Evolutionary conservation across 1,140 invertebrate species (phyloP).

Genomic region (Ceratoteleas bidentatus): DNA sequence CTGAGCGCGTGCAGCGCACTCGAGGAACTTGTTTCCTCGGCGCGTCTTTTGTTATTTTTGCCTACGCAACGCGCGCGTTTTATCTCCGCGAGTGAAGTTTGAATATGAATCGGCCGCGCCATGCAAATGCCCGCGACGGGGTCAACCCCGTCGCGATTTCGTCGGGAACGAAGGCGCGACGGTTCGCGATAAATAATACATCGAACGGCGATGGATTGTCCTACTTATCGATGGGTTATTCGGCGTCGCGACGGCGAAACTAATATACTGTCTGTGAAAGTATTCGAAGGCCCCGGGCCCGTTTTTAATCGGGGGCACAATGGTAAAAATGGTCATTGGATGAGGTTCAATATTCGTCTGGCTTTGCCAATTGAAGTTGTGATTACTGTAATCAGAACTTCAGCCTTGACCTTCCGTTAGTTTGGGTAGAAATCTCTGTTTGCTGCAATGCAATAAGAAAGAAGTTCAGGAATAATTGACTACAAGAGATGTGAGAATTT

Average conservation of each 20-base stretch:
- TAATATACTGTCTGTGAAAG: conserved; percentile 28
- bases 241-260: background rate
- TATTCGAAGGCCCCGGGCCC: background rate
- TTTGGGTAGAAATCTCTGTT: no score
- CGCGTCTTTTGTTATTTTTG: conserved; percentile 42
- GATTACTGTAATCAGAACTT: no score
- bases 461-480: no score
- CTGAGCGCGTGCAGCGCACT: conserved; percentile 35
- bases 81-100: conserved; percentile 40
- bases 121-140: conserved; percentile 13
- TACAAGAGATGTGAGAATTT: no score
- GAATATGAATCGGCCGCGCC: conserved; percentile 39
- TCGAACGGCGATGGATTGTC: conserved; percentile 27
- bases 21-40: conserved; percentile 33
- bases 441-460: no score
- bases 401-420: no score
- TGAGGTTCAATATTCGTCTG: background rate
- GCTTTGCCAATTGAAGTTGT: no score
- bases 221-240: background rate
- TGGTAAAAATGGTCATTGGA: background rate
- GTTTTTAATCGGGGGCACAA: background rate
- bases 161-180: background rate
- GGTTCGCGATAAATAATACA: conserved; percentile 35
- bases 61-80: conserved; percentile 29
- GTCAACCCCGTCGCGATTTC: conserved; percentile 19